Evolutionary conservation across 2,888 invertebrate genomes (phyloP).

Genomic region (Punctoribates punctum): DNA sequence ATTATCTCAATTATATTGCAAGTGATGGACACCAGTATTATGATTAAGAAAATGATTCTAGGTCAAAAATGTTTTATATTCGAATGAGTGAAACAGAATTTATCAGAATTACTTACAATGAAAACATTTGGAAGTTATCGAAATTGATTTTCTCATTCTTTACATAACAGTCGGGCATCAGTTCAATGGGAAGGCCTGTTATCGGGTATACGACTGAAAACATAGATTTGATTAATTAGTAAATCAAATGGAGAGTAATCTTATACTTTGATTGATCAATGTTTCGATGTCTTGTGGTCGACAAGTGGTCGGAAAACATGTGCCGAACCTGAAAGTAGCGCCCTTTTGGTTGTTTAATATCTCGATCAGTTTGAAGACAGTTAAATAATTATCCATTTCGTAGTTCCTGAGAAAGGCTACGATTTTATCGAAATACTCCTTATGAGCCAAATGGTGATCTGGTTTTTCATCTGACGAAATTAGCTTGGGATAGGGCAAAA

Average conservation of each 20-base stretch:
- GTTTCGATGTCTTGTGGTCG: constrained; percentile 30
- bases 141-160: neutral
- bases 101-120: constrained; percentile 24
- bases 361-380: constrained; percentile 35
- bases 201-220: constrained; percentile 38
- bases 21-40: constrained; percentile 5
- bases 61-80: neutral
- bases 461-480: neutral
- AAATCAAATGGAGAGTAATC: neutral
- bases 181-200: constrained; percentile 32
- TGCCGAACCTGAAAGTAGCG: constrained; percentile 23
- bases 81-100: no score
- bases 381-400: constrained; percentile 40
- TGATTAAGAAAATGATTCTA: neutral
- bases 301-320: constrained; percentile 38
- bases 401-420: constrained; percentile 19
- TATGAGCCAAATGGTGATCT: neutral
- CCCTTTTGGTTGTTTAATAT: constrained; percentile 39
- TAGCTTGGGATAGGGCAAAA: constrained; percentile 29
- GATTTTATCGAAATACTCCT: constrained; percentile 17
- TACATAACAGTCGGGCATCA: constrained; percentile 39
- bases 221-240: neutral
- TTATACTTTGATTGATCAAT: constrained; percentile 36
- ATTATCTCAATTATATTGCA: constrained; percentile 25
- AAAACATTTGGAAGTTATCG: constrained; percentile 18